Base-by-base conservation (phyloP, 2,113 vertebrate species). In the Anguilla japonica region DNA sequence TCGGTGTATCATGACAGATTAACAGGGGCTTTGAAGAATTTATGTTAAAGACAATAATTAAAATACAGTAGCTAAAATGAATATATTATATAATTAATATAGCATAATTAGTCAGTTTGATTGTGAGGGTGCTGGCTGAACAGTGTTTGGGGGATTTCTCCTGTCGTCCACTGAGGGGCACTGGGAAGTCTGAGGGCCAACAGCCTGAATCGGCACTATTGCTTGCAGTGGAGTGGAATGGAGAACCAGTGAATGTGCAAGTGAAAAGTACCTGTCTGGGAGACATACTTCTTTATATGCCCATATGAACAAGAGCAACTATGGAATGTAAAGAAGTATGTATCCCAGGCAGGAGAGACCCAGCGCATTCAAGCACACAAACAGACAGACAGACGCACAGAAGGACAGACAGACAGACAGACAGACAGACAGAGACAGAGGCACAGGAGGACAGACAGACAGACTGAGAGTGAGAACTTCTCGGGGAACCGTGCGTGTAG, bases 261-360 rank as follows among this genome's bases (percentile, higher is more conserved):
- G 85, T 89, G 84, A 93, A 94, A 94, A 93, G 93, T 93, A 89
- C 97, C 97, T 96, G 96, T 96, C 96, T 97, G 98, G 98, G 97
- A 91, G 90, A 99, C 98, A 98, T 98, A 98, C 98, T 99, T 99
- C 98, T 99, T 99, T 99, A 99, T 98, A 97, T 97, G 95, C 97
- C 98, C 98, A 99, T 99, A 98, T 98, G 97, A 96, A 99, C 96
- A 96, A 97, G 96, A 95, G 95, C 96, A 97, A 94, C 97, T 99
- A 97, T 99, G 98, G 98, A 99, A 99, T 99, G 98, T 99, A 98
- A 99, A 99, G 98, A 99, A 99, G 98, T 99, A 97, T 99, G 98
- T 98, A 97, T 97, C 96, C 95, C 97, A 97, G 98, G 97, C 94
- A 67, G 92, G 97, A 94, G 93, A 93, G 91, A 91, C 93, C 91